Conservation (phyloP, 35 echinoderm and acorn worm genomes). For the Heliocidaris tuberculata region DNA sequence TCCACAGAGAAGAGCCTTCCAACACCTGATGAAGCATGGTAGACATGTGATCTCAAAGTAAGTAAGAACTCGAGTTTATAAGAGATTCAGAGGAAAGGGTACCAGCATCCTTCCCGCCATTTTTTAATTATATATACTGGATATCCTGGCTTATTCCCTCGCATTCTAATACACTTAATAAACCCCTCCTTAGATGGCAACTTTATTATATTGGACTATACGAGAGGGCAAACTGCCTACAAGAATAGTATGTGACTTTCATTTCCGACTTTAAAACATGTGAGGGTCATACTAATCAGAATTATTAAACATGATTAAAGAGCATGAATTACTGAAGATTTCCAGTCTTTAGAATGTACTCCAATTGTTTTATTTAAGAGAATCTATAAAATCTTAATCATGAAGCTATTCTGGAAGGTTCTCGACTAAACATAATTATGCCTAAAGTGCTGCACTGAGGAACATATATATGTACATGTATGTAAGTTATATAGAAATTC, state of each 20-base stretch:
- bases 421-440: too few relatives aligned
- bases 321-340: too few relatives aligned
- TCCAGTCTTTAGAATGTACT: too few relatives aligned
- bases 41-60: not conserved
- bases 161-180: not conserved
- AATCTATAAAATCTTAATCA: too few relatives aligned
- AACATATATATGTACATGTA: too few relatives aligned
- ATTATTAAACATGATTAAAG: not conserved
- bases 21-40: not conserved
- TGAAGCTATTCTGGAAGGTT: too few relatives aligned
- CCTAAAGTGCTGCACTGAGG: too few relatives aligned
- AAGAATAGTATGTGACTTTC: not conserved
- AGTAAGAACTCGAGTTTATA: not conserved
- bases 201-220: not conserved
- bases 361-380: too few relatives aligned
- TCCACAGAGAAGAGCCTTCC: not conserved
- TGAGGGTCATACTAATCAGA: not conserved
- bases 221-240: not conserved
- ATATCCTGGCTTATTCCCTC: not conserved
- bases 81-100: not conserved
- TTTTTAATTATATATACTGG: not conserved
- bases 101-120: conserved; percentile 7
- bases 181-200: not conserved
- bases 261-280: not conserved
- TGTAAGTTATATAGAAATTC: too few relatives aligned